Evolutionary conservation across 2,797 vertebrate species (phyloP).

Genomic region (Oreochromis grahami): DNA sequence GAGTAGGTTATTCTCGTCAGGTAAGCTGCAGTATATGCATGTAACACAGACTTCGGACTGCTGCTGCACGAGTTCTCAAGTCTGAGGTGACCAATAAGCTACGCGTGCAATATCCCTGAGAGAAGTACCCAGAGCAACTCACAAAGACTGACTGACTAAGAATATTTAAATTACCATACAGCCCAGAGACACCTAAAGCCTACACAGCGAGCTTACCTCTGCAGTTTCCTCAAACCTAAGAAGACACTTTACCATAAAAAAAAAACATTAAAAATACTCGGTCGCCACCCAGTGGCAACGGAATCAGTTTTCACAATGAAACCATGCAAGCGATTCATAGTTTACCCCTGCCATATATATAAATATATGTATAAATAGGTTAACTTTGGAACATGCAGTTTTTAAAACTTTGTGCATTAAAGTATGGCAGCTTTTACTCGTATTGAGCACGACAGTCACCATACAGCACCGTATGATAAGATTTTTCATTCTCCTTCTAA

Average conservation of each 20-base stretch:
- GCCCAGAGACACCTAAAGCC: neutral
- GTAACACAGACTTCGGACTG: neutral
- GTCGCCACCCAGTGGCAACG: slow-evolving; percentile 66
- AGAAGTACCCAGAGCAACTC: neutral
- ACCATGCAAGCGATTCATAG: neutral
- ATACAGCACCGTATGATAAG: neutral
- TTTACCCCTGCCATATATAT: neutral
- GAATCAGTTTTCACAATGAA: neutral
- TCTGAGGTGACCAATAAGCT: neutral
- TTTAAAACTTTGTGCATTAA: neutral
- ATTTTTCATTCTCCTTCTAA: neutral
- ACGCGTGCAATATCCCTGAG: neutral
- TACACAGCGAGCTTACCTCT: neutral
- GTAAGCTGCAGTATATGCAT: neutral
- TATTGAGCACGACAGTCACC: accelerated
- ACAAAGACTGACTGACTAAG: neutral
- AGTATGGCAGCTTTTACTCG: neutral
- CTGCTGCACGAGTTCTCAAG: neutral
- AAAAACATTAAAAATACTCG: slow-evolving; percentile 31
- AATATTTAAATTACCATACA: neutral
- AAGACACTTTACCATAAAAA: neutral
- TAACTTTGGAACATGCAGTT: neutral
- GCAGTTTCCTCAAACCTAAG: neutral
- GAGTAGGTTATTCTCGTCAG: neutral
- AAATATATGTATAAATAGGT: neutral